Evolutionary conservation across 2,113 vertebrate species (phyloP).

Genomic region (Empidonax traillii): DNA sequence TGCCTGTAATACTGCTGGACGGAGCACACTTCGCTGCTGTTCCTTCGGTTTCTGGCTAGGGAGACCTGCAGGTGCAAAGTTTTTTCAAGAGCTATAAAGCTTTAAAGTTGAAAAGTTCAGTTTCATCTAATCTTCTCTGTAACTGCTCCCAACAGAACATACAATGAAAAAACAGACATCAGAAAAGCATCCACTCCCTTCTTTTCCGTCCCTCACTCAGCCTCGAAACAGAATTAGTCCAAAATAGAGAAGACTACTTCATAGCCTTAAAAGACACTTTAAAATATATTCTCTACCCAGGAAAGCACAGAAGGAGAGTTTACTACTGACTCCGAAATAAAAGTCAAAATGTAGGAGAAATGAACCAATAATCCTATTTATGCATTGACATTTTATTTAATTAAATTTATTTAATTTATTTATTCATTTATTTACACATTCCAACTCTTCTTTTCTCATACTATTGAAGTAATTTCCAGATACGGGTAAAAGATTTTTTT

Average conservation of each 20-base stretch:
- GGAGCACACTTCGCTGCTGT: constrained; percentile 93
- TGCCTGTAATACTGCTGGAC: constrained; percentile 93
- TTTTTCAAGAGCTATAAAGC: not conserved
- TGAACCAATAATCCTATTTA: not conserved
- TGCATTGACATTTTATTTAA: not conserved
- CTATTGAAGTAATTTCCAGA: not conserved
- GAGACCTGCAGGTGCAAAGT: constrained; percentile 78
- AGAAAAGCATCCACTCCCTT: not conserved
- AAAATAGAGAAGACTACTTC: not conserved
- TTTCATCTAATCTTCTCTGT: not conserved
- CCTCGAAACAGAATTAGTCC: not conserved
- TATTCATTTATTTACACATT: not conserved
- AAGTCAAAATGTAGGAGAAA: not conserved
- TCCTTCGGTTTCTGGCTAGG: constrained; percentile 98
- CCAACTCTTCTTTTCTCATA: not conserved
- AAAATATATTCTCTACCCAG: not conserved
- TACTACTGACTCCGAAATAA: not conserved
- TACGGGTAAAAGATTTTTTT: not conserved
- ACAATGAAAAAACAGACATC: not conserved
- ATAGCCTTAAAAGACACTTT: not conserved
- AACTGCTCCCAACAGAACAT: not conserved
- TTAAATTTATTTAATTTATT: not conserved
- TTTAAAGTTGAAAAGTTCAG: not conserved
- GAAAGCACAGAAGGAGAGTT: not conserved
- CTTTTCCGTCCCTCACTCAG: not conserved